Evolutionary conservation across 2,797 vertebrate genomes (phyloP).

Genomic region (Pipistrellus kuhlii): DNA sequence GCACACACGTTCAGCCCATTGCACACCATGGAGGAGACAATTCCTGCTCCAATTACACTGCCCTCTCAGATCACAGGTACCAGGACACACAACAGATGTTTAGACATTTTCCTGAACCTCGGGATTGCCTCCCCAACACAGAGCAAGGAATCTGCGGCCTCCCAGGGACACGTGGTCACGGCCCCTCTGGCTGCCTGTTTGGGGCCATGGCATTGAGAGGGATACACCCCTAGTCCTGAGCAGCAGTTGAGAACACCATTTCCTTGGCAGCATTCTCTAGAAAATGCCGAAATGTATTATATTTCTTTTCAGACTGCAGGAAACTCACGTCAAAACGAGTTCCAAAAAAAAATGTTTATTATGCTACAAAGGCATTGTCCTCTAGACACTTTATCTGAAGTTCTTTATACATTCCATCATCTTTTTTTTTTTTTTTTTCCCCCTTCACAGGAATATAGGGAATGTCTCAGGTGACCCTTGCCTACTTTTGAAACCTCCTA

Average conservation of each 20-base stretch:
- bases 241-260: background rate
- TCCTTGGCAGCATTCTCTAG: slow-evolving; percentile 15
- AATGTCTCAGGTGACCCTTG: slow-evolving; percentile 14
- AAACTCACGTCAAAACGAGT: slow-evolving; percentile 80
- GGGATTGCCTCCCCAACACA: background rate
- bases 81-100: background rate
- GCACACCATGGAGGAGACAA: background rate
- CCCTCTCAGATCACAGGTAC: background rate
- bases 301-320: slow-evolving; percentile 78
- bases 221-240: background rate
- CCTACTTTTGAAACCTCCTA: slow-evolving; percentile 37
- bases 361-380: slow-evolving; percentile 84
- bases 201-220: background rate
- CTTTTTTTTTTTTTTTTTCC: background rate
- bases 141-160: background rate
- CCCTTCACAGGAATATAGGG: slow-evolving; percentile 14
- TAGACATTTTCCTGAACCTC: background rate
- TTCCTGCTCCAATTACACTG: background rate
- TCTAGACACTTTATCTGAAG: slow-evolving; percentile 74
- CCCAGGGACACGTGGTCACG: background rate
- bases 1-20: background rate
- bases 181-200: background rate
- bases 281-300: slow-evolving; percentile 21
- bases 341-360: slow-evolving; percentile 86
- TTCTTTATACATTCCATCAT: slow-evolving; percentile 39